phyloP scores from a whole-genome alignment of 2,113 vertebrate species.

The Albula goreensis region DNA sequence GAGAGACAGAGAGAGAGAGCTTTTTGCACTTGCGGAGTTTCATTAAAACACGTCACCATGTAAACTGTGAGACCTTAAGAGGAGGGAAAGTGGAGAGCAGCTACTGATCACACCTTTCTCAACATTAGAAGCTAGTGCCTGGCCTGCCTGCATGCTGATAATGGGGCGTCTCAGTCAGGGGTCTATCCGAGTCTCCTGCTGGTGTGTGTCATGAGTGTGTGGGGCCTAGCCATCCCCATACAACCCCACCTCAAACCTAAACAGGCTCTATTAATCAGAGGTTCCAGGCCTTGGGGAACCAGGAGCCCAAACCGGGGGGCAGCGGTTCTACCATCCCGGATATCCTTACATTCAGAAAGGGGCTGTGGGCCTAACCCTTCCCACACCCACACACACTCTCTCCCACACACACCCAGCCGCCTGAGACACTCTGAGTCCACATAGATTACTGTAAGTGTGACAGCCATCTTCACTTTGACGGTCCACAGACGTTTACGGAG shows the following conservation, averaged over 20 bases:
- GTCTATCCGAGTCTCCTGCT: background rate
- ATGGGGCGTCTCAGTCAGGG: background rate
- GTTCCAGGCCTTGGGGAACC: background rate
- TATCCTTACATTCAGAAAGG: background rate
- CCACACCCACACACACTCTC: background rate
- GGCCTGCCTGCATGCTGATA: too few species aligned
- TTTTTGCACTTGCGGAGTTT: background rate
- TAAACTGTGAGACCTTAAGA: background rate
- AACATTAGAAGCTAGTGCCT: background rate
- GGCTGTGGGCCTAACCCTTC: background rate
- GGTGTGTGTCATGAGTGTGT: too few species aligned
- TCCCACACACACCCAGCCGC: background rate
- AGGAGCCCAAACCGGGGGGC: background rate
- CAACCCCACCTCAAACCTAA: background rate
- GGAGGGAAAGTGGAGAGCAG: background rate
- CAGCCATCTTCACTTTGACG: too few species aligned
- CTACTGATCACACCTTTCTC: background rate
- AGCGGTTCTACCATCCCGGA: background rate
- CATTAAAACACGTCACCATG: background rate
- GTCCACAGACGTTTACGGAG: background rate
- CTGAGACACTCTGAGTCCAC: background rate
- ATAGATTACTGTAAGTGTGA: background rate
- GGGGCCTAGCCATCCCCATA: too few species aligned
- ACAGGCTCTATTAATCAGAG: background rate
- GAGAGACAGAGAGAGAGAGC: background rate